Evolutionary conservation across 2,888 invertebrate genomes (phyloP).

Genomic region (Calliscelio sp.): DNA sequence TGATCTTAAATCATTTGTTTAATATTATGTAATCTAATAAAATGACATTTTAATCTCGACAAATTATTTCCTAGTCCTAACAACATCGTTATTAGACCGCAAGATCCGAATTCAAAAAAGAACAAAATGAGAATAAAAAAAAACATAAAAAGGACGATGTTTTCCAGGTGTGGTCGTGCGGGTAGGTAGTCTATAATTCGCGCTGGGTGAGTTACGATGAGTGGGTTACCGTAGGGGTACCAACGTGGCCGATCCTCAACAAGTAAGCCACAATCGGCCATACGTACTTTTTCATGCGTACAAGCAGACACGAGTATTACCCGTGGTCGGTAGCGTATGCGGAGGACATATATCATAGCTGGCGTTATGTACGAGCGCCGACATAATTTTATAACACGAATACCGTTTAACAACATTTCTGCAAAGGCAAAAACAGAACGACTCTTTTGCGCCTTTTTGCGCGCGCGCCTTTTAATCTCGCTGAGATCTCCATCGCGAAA

Average conservation of each 20-base stretch:
- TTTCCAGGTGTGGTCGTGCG: slow-evolving; percentile 77
- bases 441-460: slow-evolving; percentile 42
- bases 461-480: slow-evolving; percentile 52
- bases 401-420: slow-evolving; percentile 70
- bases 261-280: slow-evolving; percentile 72
- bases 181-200: slow-evolving; percentile 77
- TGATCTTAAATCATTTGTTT: too few relatives aligned
- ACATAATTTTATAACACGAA: slow-evolving; percentile 70
- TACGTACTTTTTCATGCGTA: slow-evolving; percentile 66
- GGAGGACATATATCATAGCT: slow-evolving; percentile 62
- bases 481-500: slow-evolving; percentile 58
- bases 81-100: too few relatives aligned
- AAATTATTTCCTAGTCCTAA: too few relatives aligned
- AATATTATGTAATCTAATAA: too few relatives aligned
- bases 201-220: slow-evolving; percentile 77
- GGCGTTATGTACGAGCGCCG: slow-evolving; percentile 61
- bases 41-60: too few relatives aligned
- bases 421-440: slow-evolving; percentile 64
- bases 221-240: slow-evolving; percentile 69
- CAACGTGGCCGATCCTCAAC: slow-evolving; percentile 75
- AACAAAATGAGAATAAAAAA: neutral
- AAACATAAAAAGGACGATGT: slow-evolving; percentile 26
- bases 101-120: too few relatives aligned
- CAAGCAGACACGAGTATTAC: slow-evolving; percentile 70
- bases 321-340: slow-evolving; percentile 74